Conservation (phyloP, 2,113 vertebrate genomes). For the Lophura nycthemera region DNA sequence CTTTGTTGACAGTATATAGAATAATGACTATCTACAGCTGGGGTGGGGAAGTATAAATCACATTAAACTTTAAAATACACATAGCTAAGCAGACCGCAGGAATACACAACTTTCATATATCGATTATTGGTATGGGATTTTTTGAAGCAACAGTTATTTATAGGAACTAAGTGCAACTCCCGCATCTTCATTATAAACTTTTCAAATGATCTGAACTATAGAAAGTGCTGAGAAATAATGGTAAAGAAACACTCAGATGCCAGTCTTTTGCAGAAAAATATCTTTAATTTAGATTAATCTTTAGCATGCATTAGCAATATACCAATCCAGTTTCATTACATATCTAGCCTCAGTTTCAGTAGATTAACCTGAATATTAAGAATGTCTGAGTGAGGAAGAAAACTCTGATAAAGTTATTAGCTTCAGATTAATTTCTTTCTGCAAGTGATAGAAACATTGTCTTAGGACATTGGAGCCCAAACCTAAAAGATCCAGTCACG, state of each 20-base stretch:
- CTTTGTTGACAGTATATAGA: constrained; percentile 58
- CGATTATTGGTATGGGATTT: constrained; percentile 1
- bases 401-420: neutral
- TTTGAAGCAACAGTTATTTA: neutral
- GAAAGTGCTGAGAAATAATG: neutral
- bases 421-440: neutral
- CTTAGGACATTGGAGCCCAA: neutral
- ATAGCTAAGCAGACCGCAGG: constrained; percentile 22
- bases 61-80: constrained; percentile 39
- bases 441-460: neutral
- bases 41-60: constrained; percentile 42
- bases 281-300: neutral
- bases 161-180: constrained; percentile 14
- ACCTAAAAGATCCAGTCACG: neutral
- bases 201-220: constrained; percentile 19
- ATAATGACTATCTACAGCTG: constrained; percentile 62
- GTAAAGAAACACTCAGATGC: neutral
- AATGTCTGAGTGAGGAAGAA: neutral
- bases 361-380: neutral
- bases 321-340: constrained; percentile 27
- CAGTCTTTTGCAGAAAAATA: neutral
- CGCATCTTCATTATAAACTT: constrained; percentile 22
- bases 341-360: neutral
- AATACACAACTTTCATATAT: neutral
- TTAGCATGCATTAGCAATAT: neutral